These are phyloP conservation scores for Malurus cyaneus DNA, from an alignment of 2,113 vertebrate genomes.

Conservation along the genomic window DNA sequence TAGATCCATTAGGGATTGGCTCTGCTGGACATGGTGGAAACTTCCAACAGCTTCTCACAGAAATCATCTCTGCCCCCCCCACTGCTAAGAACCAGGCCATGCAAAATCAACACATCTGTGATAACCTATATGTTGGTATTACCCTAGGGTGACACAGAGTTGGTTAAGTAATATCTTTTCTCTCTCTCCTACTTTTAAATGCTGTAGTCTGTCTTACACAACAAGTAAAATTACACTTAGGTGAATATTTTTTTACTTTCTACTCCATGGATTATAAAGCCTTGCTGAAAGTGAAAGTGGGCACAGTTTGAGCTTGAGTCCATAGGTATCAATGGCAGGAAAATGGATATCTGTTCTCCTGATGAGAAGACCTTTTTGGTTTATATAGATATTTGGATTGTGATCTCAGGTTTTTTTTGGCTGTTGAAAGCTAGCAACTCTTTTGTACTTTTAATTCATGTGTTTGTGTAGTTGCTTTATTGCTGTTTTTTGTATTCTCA, in stretches of 20 bases:
- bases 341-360: neutral
- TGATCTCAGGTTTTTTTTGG: neutral
- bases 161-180: fast-evolving
- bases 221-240: neutral
- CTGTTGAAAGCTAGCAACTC: neutral
- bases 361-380: neutral
- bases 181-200: neutral
- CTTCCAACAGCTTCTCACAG: neutral
- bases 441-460: neutral
- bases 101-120: neutral
- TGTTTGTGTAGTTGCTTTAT: neutral
- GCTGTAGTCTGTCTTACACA: neutral
- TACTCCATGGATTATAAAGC: neutral
- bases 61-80: neutral
- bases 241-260: neutral
- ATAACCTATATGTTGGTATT: neutral
- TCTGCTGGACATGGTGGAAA: neutral
- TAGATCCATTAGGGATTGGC: neutral
- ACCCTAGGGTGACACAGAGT: neutral
- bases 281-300: neutral
- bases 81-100: neutral
- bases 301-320: neutral
- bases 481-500: neutral
- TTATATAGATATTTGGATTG: neutral
- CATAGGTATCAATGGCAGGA: neutral